A percentile compares a stretch with the other conserved stretches of the same genome.
phyloP scores from a whole-genome alignment of 2,888 invertebrate genomes.

The Schizotus pectinicornis region DNA sequence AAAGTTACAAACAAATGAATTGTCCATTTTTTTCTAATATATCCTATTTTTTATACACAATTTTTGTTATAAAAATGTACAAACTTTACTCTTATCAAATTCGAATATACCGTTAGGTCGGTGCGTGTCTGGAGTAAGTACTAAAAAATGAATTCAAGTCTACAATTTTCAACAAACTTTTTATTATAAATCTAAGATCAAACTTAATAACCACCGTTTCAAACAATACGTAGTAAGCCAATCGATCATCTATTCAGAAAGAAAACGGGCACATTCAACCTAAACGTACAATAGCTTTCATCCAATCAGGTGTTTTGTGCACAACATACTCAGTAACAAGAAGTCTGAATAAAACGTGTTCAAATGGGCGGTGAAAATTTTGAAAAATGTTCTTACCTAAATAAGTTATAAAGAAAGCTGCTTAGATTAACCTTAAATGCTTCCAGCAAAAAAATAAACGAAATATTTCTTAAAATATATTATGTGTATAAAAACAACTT shows the following conservation, averaged over 20 bases:
- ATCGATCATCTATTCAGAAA: constrained; percentile 41
- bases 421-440: background rate
- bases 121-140: constrained; percentile 22
- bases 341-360: background rate
- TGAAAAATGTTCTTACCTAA: background rate
- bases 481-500: constrained; percentile 20
- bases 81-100: constrained; percentile 30
- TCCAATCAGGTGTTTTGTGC: constrained; percentile 16
- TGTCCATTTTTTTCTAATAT: constrained; percentile 24
- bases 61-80: constrained; percentile 37
- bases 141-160: constrained; percentile 12
- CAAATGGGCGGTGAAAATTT: background rate
- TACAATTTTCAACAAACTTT: constrained; percentile 12
- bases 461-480: constrained; percentile 20
- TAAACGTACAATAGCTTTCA: constrained; percentile 33
- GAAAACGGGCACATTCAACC: constrained; percentile 30
- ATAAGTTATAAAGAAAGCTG: background rate
- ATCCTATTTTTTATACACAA: constrained; percentile 31
- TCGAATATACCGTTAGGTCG: constrained; percentile 15
- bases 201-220: constrained; percentile 20
- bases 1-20: constrained; percentile 27
- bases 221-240: constrained; percentile 38
- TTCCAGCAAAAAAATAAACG: constrained; percentile 5
- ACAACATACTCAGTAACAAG: background rate
- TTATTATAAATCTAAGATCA: constrained; percentile 7